Evolutionary conservation across 2,888 invertebrate genomes (phyloP).

Genomic region (Charanyca ferruginea): DNA sequence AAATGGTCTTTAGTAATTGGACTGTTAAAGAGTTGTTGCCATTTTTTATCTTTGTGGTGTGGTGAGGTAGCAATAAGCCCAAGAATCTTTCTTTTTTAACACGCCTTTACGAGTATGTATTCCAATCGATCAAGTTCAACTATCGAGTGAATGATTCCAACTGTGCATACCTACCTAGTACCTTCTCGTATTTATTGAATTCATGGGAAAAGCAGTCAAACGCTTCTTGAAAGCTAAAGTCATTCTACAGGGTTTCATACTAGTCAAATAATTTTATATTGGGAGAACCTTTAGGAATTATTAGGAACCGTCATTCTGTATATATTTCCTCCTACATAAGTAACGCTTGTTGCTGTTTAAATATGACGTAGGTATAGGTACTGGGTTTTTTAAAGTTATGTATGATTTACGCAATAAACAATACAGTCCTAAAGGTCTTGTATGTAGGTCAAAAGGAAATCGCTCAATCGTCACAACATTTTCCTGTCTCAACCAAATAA

Average conservation of each 20-base stretch:
- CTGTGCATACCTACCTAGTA: no score
- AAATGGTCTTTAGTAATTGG: conserved; percentile 28
- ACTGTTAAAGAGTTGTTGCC: conserved; percentile 7
- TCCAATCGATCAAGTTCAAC: no score
- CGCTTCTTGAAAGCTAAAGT: background rate
- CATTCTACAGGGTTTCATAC: background rate
- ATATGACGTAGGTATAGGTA: background rate
- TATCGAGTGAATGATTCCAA: no score
- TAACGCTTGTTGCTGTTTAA: background rate
- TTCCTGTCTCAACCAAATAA: conserved; percentile 54
- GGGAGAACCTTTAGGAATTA: background rate
- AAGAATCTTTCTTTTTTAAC: background rate
- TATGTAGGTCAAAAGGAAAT: conserved; percentile 62
- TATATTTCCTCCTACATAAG: conserved; percentile 11
- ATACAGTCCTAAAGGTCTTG: conserved; percentile 14
- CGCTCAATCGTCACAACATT: conserved; percentile 49
- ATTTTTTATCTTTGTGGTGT: conserved; percentile 13
- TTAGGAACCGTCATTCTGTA: background rate
- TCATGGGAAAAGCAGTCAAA: background rate
- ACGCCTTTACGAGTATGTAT: no score
- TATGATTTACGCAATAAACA: conserved; percentile 26
- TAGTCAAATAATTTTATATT: background rate
- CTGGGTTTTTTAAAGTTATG: conserved; percentile 1
- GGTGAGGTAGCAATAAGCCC: background rate
- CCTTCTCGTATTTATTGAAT: no score